Conservation (phyloP, 2,888 invertebrate genomes). For the Spodoptera picta region DNA sequence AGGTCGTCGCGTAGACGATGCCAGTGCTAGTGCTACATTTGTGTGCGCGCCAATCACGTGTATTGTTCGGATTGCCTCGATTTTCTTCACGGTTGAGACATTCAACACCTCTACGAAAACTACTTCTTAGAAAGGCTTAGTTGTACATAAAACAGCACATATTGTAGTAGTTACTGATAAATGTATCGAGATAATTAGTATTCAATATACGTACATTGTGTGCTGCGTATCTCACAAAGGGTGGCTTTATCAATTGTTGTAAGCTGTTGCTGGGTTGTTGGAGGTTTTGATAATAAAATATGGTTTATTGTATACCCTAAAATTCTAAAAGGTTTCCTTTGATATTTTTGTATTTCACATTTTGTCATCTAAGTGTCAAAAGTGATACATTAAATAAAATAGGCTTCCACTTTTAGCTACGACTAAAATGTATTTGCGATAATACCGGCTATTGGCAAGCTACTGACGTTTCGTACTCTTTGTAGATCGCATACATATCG, state of each 20-base stretch:
- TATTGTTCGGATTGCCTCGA: constrained; percentile 53
- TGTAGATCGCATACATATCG: constrained; percentile 64
- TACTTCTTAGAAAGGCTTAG: constrained; percentile 11
- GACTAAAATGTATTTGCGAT: constrained; percentile 65
- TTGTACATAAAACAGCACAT: constrained; percentile 16
- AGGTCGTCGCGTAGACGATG: constrained; percentile 75
- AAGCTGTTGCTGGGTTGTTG: constrained; percentile 37
- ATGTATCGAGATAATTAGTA: constrained; percentile 44
- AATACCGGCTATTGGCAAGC: constrained; percentile 72
- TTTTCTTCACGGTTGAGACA: constrained; percentile 36
- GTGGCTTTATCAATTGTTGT: constrained; percentile 42
- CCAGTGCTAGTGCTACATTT: constrained; percentile 64
- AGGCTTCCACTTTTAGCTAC: constrained; percentile 8
- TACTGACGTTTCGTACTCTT: constrained; percentile 71
- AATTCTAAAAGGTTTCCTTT: constrained; percentile 3
- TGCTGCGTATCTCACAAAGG: constrained; percentile 45
- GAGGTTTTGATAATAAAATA: constrained; percentile 13
- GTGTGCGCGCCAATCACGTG: constrained; percentile 76
- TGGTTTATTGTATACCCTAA: constrained; percentile 6
- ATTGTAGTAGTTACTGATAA: constrained; percentile 18
- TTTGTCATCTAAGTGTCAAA: constrained; percentile 2
- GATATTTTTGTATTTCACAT: constrained; percentile 8
- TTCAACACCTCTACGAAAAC: constrained; percentile 12
- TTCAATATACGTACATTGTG: constrained; percentile 42
- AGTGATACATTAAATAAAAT: neutral